Percentiles rank a stretch among this genome's conserved stretches.
Evolutionary conservation across 2,888 invertebrate genomes (phyloP).

Genomic region (Heliconius aoede): DNA sequence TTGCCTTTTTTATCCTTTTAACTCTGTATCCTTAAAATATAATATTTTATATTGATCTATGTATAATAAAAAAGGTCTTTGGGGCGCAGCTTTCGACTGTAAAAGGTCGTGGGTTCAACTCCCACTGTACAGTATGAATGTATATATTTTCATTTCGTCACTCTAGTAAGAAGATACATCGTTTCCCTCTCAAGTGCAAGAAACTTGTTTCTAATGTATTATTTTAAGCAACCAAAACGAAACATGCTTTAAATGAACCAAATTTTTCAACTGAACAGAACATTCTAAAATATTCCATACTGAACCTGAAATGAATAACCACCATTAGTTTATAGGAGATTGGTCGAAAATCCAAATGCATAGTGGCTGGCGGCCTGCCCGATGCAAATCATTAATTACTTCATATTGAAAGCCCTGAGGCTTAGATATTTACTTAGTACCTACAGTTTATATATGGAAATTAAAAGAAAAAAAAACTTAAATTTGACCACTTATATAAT

Average conservation of each 20-base stretch:
- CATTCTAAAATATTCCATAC: neutral
- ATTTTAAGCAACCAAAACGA: neutral
- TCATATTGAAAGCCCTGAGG: conserved; percentile 13
- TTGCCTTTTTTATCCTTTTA: too few species aligned
- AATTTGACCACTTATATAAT: too few species aligned
- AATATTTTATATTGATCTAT: neutral
- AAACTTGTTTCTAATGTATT: neutral
- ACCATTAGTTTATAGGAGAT: conserved; percentile 20
- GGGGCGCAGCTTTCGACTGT: neutral
- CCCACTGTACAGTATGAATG: too few species aligned
- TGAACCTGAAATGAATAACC: conserved; percentile 27
- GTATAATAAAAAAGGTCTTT: neutral
- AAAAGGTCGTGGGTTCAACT: too few species aligned
- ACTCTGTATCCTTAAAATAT: neutral
- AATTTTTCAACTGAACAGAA: neutral
- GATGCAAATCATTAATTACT: conserved; percentile 31
- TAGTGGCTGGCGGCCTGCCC: conserved; percentile 20
- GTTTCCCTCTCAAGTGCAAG: too few species aligned
- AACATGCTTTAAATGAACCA: neutral
- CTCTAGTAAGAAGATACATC: too few species aligned
- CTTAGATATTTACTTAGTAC: conserved; percentile 4
- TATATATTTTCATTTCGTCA: too few species aligned
- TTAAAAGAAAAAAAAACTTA: too few species aligned
- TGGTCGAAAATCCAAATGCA: conserved; percentile 23
- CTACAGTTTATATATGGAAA: neutral